These are phyloP conservation scores for Stictocephala bisonia DNA, from an alignment of 2,888 invertebrate species.

Conservation along the genomic window DNA sequence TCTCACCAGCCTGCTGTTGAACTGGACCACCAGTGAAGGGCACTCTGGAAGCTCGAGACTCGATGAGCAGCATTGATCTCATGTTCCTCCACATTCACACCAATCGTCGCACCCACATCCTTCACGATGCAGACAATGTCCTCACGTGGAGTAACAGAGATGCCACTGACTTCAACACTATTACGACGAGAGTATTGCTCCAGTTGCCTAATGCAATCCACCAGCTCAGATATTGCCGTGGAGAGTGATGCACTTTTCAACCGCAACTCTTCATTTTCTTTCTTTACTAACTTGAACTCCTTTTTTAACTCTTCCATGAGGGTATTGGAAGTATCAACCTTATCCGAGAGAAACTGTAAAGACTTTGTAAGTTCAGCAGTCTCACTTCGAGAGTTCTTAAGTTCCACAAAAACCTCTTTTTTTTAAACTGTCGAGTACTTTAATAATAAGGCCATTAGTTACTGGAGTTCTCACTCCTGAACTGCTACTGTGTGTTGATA, in stretches of 20 bases:
- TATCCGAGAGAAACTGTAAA: neutral
- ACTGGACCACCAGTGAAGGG: constrained; percentile 34
- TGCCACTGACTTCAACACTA: constrained; percentile 28
- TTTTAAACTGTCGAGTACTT: no score
- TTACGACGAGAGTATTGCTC: constrained; percentile 23
- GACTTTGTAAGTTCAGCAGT: neutral
- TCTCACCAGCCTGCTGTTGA: constrained; percentile 4
- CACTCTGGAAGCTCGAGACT: constrained; percentile 15
- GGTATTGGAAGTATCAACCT: neutral
- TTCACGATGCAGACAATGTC: constrained; percentile 15
- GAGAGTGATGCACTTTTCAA: neutral
- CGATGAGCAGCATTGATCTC: constrained; percentile 25
- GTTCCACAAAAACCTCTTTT: constrained; percentile 7
- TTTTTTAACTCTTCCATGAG: constrained; percentile 7
- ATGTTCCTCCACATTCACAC: neutral
- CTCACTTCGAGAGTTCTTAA: neutral
- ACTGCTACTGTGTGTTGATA: no score
- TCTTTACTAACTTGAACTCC: neutral
- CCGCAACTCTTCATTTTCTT: constrained; percentile 4
- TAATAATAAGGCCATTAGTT: no score
- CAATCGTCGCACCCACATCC: constrained; percentile 22
- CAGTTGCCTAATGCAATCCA: constrained; percentile 1
- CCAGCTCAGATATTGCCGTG: neutral
- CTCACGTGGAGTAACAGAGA: constrained; percentile 7
- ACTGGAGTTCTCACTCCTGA: no score